phyloP scores from a whole-genome alignment of 2,888 invertebrate species.

The Baronia brevicornis region DNA sequence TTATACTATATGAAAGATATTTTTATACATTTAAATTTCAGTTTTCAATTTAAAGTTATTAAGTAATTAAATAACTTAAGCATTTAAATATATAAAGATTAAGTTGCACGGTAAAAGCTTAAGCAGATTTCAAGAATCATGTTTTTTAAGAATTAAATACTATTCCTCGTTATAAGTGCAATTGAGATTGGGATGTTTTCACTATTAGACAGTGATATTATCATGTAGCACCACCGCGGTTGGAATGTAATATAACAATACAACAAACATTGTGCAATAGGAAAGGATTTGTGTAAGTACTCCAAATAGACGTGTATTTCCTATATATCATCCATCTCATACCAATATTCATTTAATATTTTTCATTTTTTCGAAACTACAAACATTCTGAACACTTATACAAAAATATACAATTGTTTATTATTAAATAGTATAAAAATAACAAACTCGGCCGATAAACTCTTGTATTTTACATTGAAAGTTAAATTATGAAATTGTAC shows the following conservation, averaged over 20 bases:
- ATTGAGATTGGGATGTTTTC: no score
- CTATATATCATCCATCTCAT: neutral
- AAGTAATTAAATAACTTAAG: no score
- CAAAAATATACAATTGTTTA: neutral
- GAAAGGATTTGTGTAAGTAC: conserved; percentile 1
- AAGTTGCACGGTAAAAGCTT: no score
- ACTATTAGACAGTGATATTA: conserved; percentile 53
- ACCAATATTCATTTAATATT: neutral
- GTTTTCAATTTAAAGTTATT: no score
- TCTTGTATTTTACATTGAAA: conserved; percentile 1
- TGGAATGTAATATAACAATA: conserved; percentile 27
- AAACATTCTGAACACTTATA: neutral
- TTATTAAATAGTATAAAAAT: conserved; percentile 2
- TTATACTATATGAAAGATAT: no score
- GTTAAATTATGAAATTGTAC: conserved; percentile 9
- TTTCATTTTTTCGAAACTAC: neutral
- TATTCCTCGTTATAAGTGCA: no score
- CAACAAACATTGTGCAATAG: conserved; percentile 24
- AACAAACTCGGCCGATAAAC: conserved; percentile 1
- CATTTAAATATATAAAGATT: no score
- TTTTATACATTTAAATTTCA: no score
- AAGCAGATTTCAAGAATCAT: no score
- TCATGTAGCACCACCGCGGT: conserved; percentile 26
- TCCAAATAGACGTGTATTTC: neutral
- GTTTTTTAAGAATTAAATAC: no score